phyloP scores from a whole-genome alignment of 1,140 invertebrate genomes.

The Hyphantria cunea region DNA sequence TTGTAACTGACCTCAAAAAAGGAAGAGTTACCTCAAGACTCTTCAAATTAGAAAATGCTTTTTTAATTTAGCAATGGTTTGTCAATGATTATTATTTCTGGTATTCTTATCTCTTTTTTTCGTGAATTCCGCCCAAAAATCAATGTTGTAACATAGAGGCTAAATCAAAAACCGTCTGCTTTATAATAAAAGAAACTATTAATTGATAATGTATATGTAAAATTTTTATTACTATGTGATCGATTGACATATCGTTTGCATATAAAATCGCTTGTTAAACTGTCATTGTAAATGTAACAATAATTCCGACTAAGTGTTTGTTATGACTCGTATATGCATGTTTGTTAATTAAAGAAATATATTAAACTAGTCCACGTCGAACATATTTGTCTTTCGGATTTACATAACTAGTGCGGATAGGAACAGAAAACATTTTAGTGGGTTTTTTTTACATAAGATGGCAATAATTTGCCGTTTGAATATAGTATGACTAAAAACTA shows the following conservation, averaged over 20 bases:
- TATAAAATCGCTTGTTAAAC: conserved; percentile 27
- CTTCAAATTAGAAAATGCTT: too few relatives aligned
- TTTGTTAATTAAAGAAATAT: too few relatives aligned
- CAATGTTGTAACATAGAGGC: background rate
- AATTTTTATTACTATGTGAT: conserved; percentile 23
- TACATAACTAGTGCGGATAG: background rate
- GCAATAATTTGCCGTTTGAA: background rate
- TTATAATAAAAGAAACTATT: conserved; percentile 4
- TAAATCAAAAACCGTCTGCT: conserved; percentile 6
- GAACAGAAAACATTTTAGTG: conserved; percentile 1
- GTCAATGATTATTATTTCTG: too few relatives aligned
- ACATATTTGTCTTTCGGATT: too few relatives aligned
- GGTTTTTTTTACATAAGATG: background rate
- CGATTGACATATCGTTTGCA: conserved; percentile 25
- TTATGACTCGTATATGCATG: too few relatives aligned
- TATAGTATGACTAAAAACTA: conserved; percentile 8
- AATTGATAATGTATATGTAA: conserved; percentile 16
- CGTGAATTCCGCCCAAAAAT: too few relatives aligned
- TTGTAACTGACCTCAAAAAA: too few relatives aligned
- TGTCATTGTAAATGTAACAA: conserved; percentile 9
- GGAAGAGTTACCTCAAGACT: too few relatives aligned
- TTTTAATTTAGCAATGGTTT: too few relatives aligned
- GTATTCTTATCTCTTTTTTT: background rate
- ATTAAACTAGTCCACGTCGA: too few relatives aligned
- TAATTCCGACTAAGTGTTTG: background rate